A percentile compares a stretch with the other conserved stretches of the same genome.
Conservation (phyloP, 2,888 invertebrate species). For the Mesochorus sp. region DNA sequence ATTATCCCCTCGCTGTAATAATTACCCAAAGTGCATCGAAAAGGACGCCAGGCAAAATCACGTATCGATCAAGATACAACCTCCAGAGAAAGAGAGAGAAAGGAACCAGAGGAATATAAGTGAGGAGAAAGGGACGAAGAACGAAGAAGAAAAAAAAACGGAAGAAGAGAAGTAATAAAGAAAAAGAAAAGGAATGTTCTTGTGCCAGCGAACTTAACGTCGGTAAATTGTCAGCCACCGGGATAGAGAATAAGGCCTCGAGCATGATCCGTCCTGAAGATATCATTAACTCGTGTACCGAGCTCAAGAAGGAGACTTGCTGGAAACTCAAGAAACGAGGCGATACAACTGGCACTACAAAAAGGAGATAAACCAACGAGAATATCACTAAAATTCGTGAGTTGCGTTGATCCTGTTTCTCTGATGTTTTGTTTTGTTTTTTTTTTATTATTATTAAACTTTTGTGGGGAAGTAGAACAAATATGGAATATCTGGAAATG, state of each 20-base stretch:
- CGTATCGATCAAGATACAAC: slow-evolving; percentile 41
- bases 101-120: neutral
- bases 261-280: slow-evolving; percentile 56
- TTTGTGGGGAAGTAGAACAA: too few relatives aligned
- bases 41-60: slow-evolving; percentile 17
- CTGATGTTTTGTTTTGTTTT: neutral
- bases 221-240: slow-evolving; percentile 34
- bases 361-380: slow-evolving; percentile 21
- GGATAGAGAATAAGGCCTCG: slow-evolving; percentile 32
- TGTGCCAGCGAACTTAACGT: slow-evolving; percentile 26
- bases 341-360: slow-evolving; percentile 12
- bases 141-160: neutral
- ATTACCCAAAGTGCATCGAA: slow-evolving; percentile 40
- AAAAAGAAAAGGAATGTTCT: slow-evolving; percentile 6
- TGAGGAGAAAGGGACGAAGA: neutral
- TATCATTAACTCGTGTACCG: slow-evolving; percentile 47
- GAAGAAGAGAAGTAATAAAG: neutral
- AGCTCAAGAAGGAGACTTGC: slow-evolving; percentile 14
- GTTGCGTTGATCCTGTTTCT: slow-evolving; percentile 26
- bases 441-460: neutral
- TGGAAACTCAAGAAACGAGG: slow-evolving; percentile 39
- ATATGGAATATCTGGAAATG: too few relatives aligned
- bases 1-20: slow-evolving; percentile 23
- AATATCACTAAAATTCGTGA: slow-evolving; percentile 51
- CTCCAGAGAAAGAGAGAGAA: slow-evolving; percentile 3